Percentiles rank a stretch among this genome's conserved stretches.
These are phyloP conservation scores for Lonchura striata DNA, from an alignment of 2,113 vertebrate genomes.

Conservation along the genomic window DNA sequence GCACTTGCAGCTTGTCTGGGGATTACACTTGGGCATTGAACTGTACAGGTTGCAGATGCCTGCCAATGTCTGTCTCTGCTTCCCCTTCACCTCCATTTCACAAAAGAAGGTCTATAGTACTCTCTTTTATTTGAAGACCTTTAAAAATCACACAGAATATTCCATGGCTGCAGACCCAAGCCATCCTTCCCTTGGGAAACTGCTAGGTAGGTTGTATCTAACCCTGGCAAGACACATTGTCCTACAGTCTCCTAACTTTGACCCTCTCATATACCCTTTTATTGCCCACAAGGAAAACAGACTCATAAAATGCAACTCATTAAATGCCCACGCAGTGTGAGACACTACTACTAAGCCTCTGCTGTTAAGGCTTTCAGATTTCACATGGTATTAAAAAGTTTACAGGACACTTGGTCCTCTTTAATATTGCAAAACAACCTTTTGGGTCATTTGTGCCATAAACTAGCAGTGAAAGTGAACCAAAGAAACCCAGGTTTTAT, in stretches of 20 bases:
- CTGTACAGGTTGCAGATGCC: not conserved
- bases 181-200: constrained; percentile 48
- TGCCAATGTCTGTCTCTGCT: not conserved
- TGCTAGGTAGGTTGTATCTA: not conserved
- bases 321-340: constrained; percentile 37
- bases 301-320: constrained; percentile 45
- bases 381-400: constrained; percentile 61
- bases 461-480: constrained; percentile 39
- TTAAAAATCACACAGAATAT: constrained; percentile 23
- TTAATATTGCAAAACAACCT: constrained; percentile 53
- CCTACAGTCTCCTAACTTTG: not conserved
- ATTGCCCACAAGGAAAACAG: constrained; percentile 21
- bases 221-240: constrained; percentile 1
- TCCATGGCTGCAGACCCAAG: not conserved
- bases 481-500: constrained; percentile 42
- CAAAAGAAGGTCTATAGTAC: not conserved
- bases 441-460: constrained; percentile 35
- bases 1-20: not conserved
- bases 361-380: constrained; percentile 42
- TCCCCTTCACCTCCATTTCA: not conserved
- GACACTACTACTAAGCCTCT: constrained; percentile 21
- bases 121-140: not conserved
- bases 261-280: constrained; percentile 41
- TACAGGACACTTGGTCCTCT: constrained; percentile 56
- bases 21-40: constrained; percentile 24